Evolutionary conservation across 2,797 vertebrate genomes (phyloP), one percentile per base, ranked within the genome.

Genomic region (Yasuhikotakia modesta): DNA sequence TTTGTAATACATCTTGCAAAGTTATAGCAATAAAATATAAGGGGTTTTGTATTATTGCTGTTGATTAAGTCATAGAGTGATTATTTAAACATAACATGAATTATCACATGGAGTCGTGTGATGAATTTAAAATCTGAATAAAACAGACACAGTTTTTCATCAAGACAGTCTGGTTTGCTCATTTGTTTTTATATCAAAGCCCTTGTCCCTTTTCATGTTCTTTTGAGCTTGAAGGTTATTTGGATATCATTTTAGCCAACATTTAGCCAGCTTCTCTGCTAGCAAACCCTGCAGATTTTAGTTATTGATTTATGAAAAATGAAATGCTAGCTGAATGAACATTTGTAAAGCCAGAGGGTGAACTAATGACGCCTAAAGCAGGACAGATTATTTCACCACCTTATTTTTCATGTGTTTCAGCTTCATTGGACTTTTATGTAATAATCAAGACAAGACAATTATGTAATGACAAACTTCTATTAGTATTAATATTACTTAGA

Each of bases 221-320:
- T 8, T 43, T 69, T 46, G 68, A 6, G 39, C 43, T 39, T 61
- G 22, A 70, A 76, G 35, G 65, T 70, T 73, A 45, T 30, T 70
- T 10, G 3, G 78, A 67, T 19, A 63, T 63, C 30, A 53, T 61
- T 32, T 63, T 72, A 48, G 53, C 35, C 39, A 24, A 2, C 64
- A 71, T 17, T n/a, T n/a, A n/a, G n/a, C n/a, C n/a, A 46, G 22
- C 58, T 71, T 52, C 11, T 75, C 35, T 78, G 8, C 22, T 27
- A 55, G 8, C 27, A 64, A 64, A 70, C 55, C 50, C 58, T 12
- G 14, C 21, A 13, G 52, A 30, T 24, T 67, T 68, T 53, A 58
- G 22, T 46, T 48, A 58, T n/a, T 65, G 72, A 65, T 68, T 79
- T 48, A 79, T 81, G 70, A 79, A 63, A 70, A 79, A 70, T 55